phyloP scores from a whole-genome alignment of 2,797 vertebrate genomes.

The Remorina albescens region DNA sequence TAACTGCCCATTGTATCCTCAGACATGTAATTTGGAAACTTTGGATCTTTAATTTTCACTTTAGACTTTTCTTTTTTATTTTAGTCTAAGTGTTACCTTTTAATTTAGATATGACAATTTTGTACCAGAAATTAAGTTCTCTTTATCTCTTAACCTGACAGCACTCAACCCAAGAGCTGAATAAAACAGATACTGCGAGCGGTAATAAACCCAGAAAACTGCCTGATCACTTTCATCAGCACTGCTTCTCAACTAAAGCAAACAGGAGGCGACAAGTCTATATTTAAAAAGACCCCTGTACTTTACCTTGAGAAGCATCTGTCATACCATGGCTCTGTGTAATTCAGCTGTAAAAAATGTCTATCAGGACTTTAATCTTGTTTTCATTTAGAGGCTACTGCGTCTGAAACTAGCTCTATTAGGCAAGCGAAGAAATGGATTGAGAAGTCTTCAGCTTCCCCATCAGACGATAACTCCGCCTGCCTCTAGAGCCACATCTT shows the following conservation, averaged over 20 bases:
- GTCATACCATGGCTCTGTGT: slow-evolving; percentile 29
- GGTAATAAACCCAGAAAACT: slow-evolving; percentile 27
- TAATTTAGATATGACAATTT: slow-evolving; percentile 63
- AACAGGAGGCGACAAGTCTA: slow-evolving; percentile 17
- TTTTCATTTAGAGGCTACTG: slow-evolving; percentile 47
- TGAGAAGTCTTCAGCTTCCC: slow-evolving; percentile 35
- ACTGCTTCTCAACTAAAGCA: slow-evolving; percentile 37
- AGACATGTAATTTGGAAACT: slow-evolving; percentile 59
- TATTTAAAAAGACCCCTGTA: slow-evolving; percentile 29
- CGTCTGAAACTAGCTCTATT: slow-evolving; percentile 52
- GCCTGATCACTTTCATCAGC: no score
- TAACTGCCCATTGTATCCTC: slow-evolving; percentile 64
- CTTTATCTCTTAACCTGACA: slow-evolving; percentile 63
- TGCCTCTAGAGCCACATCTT: slow-evolving; percentile 48
- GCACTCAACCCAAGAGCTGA: slow-evolving; percentile 22
- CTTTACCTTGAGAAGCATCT: slow-evolving; percentile 32
- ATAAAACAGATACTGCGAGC: slow-evolving; percentile 21
- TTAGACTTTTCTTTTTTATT: slow-evolving; percentile 42
- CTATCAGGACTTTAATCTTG: slow-evolving; percentile 45
- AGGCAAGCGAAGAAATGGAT: slow-evolving; percentile 40
- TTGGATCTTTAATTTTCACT: slow-evolving; percentile 64
- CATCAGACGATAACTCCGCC: slow-evolving; percentile 31
- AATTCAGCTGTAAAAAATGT: slow-evolving; percentile 25
- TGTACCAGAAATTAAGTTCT: slow-evolving; percentile 63
- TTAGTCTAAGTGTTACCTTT: slow-evolving; percentile 54